Evolutionary conservation across 2,888 invertebrate genomes (phyloP), one percentile per base, ranked within the genome.

Genomic region (Galeruca laticollis): DNA sequence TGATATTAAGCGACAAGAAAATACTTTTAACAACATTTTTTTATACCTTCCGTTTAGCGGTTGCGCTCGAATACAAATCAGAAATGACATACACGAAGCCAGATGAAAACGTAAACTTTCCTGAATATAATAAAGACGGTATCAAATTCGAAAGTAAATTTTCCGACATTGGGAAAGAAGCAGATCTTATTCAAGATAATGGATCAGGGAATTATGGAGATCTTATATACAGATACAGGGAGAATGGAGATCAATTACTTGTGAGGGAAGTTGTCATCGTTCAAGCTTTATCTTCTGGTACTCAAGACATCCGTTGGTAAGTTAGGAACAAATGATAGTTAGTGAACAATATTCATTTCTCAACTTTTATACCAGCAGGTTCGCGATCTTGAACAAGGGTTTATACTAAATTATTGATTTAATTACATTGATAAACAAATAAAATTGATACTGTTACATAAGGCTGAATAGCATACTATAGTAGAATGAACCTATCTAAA

Each of bases 291-390:
- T 68, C 75, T 54, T 75, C 78, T 37, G 62, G 59, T 33, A 77
- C 75, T 62, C 72, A 76, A 60, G 77, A 78, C 37, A 68, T 78
- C 21, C 73, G 76, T 49, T 80, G 79, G 80, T 77, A 75, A 68
- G 77, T 78, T 40, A 6, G n/a, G n/a, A n/a, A n/a, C n/a, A n/a
- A n/a, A n/a, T n/a, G n/a, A n/a, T n/a, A n/a, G n/a, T n/a, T n/a
- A n/a, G n/a, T n/a, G n/a, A n/a, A n/a, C n/a, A n/a, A n/a, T n/a
- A n/a, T n/a, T n/a, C n/a, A n/a, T n/a, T n/a, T n/a, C n/a, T n/a
- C n/a, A n/a, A n/a, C n/a, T n/a, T n/a, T n/a, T n/a, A n/a, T n/a
- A n/a, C n/a, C n/a, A n/a, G n/a, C n/a, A n/a, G n/a, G n/a, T n/a
- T n/a, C n/a, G n/a, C n/a, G n/a, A n/a, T n/a, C n/a, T n/a, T n/a